Evolutionary conservation across 2,888 invertebrate species (phyloP).

Genomic region (Thelaira solivaga): DNA sequence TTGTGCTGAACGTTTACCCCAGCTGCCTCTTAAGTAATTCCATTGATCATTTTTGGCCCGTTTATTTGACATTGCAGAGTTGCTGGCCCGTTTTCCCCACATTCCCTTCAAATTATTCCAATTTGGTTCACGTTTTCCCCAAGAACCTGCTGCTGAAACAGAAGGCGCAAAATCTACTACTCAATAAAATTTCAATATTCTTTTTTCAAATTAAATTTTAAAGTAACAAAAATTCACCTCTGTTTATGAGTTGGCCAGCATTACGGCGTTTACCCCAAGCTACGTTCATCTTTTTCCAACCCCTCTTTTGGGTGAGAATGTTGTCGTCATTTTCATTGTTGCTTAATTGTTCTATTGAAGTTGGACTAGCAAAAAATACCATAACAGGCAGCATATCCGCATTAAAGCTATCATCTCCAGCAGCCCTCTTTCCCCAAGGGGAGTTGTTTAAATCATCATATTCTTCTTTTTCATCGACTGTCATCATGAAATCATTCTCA

Average conservation of each 20-base stretch:
- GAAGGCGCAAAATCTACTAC: constrained; percentile 46
- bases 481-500: constrained; percentile 54
- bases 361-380: constrained; percentile 64
- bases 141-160: constrained; percentile 80
- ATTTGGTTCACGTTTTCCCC: constrained; percentile 87
- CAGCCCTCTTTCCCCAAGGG: constrained; percentile 82
- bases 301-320: constrained; percentile 79
- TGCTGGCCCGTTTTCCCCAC: constrained; percentile 83
- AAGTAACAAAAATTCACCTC: constrained; percentile 74
- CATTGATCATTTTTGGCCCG: constrained; percentile 75
- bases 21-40: constrained; percentile 76
- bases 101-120: constrained; percentile 88
- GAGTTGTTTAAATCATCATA: background rate
- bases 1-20: constrained; percentile 74
- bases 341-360: constrained; percentile 67
- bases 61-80: constrained; percentile 85
- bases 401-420: constrained; percentile 66
- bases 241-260: constrained; percentile 77
- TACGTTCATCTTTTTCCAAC: constrained; percentile 84
- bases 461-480: constrained; percentile 60
- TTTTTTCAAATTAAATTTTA: background rate
- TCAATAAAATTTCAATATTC: background rate
- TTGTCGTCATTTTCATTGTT: constrained; percentile 38
- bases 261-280: constrained; percentile 86
- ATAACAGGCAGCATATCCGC: constrained; percentile 65